Evolutionary conservation across 2,113 vertebrate genomes (phyloP).

Genomic region (Misgurnus anguillicaudatus): DNA sequence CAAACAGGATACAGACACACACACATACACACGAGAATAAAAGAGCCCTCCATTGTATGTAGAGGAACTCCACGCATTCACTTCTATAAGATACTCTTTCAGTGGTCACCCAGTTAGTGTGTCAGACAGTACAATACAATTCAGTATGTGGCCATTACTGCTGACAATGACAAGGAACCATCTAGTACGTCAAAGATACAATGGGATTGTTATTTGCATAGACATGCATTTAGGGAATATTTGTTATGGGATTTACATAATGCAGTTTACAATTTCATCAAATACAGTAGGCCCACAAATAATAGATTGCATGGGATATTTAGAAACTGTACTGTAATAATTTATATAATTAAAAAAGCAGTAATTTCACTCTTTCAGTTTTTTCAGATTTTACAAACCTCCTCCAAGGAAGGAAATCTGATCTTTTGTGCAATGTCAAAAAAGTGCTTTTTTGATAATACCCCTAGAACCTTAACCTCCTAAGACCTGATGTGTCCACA

Average conservation of each 20-base stretch:
- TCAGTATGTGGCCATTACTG: constrained; percentile 57
- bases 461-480: too few species aligned
- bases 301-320: too few species aligned
- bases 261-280: background rate
- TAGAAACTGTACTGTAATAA: too few species aligned
- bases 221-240: background rate
- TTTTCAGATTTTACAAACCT: too few species aligned
- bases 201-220: constrained; percentile 12
- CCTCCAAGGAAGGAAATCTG: too few species aligned
- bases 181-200: constrained; percentile 55
- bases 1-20: constrained; percentile 69
- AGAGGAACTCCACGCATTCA: constrained; percentile 65
- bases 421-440: too few species aligned
- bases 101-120: constrained; percentile 65
- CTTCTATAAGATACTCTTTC: constrained; percentile 71
- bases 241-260: background rate
- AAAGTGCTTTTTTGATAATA: too few species aligned
- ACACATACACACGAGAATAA: constrained; percentile 63
- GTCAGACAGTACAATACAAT: constrained; percentile 66
- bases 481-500: too few species aligned
- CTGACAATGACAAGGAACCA: constrained; percentile 46
- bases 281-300: background rate
- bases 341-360: too few species aligned
- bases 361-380: too few species aligned
- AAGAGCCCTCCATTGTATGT: constrained; percentile 64